A percentile compares a stretch with the other conserved stretches of the same genome.
Evolutionary conservation across 2,113 vertebrate species (phyloP).

Genomic region (Lagenorhynchus albirostris): DNA sequence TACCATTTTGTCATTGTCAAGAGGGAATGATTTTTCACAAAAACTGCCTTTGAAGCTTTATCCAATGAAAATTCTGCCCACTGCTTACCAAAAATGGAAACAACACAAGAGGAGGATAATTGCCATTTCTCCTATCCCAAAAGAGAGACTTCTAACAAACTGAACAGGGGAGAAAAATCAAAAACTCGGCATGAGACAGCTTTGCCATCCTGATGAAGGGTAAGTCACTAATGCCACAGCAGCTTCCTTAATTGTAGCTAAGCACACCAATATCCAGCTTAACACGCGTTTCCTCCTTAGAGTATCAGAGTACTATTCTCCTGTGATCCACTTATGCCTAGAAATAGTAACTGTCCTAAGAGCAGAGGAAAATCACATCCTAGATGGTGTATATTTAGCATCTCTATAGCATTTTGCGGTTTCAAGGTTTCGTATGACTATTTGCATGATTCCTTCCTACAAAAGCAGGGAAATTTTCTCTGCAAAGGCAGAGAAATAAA

Average conservation of each 20-base stretch:
- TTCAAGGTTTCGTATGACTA: neutral
- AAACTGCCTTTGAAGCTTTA: constrained; percentile 47
- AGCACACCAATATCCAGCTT: neutral
- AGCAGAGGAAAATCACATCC: neutral
- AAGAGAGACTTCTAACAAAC: constrained; percentile 32
- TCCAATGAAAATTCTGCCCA: constrained; percentile 19
- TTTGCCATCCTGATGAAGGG: neutral
- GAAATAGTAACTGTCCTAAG: constrained; percentile 40
- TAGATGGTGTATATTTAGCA: neutral
- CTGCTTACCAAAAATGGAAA: constrained; percentile 56
- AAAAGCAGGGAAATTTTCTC: constrained; percentile 10
- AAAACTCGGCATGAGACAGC: neutral
- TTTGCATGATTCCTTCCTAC: constrained; percentile 17
- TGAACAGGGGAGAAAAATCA: constrained; percentile 5
- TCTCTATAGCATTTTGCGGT: neutral
- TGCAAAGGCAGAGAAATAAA: neutral
- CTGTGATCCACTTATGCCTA: neutral
- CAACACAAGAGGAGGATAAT: constrained; percentile 41
- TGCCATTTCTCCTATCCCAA: constrained; percentile 28
- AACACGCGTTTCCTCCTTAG: neutral
- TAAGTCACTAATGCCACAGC: constrained; percentile 24
- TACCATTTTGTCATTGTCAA: neutral
- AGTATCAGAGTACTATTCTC: neutral
- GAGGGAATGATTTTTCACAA: constrained; percentile 30
- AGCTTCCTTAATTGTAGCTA: neutral